A percentile compares a stretch with the other conserved stretches of the same genome.
These are phyloP conservation scores for Tyto alba DNA, from an alignment of 2,113 vertebrate species.

Conservation along the genomic window DNA sequence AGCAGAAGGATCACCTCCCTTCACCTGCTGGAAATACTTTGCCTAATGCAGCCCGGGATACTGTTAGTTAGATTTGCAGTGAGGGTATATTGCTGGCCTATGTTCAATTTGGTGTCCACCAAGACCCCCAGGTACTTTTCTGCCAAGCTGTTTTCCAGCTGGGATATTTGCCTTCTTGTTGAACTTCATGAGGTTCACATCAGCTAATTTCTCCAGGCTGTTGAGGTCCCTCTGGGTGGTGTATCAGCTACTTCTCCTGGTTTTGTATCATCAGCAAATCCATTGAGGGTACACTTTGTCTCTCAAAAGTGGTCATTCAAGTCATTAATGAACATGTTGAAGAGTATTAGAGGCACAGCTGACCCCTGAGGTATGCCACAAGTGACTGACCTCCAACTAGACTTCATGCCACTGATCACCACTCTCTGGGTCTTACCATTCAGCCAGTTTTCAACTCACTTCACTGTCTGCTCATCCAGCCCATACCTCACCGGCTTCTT, in stretches of 20 bases:
- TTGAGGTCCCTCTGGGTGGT: background rate
- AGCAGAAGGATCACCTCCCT: background rate
- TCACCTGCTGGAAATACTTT: background rate
- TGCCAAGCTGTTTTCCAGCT: background rate
- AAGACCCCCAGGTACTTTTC: background rate
- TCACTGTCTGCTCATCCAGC: background rate
- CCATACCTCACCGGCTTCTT: background rate
- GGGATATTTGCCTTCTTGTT: background rate
- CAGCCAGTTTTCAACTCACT: background rate
- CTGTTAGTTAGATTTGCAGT: background rate
- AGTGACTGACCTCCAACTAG: background rate
- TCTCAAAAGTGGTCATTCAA: background rate
- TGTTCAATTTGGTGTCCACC: background rate
- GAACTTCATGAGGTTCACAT: background rate
- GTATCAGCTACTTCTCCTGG: background rate
- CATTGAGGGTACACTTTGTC: background rate
- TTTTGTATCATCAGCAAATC: background rate
- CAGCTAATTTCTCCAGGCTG: background rate
- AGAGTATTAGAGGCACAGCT: no score
- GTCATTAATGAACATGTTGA: background rate
- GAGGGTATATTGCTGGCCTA: background rate
- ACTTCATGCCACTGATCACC: fast-evolving
- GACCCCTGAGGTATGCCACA: background rate
- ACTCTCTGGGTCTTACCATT: background rate
- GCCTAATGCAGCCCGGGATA: background rate